Base-by-base conservation (phyloP, 2,888 invertebrate species). In the Amblyjoppa proteus region DNA sequence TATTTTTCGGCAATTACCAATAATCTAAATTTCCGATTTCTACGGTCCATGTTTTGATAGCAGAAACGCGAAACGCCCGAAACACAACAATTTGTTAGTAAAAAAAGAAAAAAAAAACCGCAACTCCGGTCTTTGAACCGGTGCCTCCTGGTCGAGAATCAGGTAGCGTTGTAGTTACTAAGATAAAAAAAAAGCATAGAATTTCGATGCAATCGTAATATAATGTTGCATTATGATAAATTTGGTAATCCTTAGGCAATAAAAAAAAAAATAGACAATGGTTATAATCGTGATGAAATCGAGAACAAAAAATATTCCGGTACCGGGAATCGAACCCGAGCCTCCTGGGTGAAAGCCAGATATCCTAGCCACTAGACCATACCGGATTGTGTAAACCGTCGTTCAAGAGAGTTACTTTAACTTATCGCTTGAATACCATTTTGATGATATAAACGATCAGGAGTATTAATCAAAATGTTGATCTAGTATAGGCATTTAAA, bases 141-240 rank as follows among this genome's bases (percentile, higher is more conserved):
- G 95, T 95, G 95, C 95, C 95, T 95, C 95, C 95, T 95, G 95
- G 95, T 95, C 95, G 95, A 95, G 94, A 95, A 95, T 95, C 95
- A 95, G 95, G 94, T 95, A 95, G 95, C 95, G 95, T 95, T 95
- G 94, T 9, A 9, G 2, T 95, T 95, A 95, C 95, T 95, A 95
- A 95, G 3, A 13, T 45, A 2, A 41, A 45, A 45, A 45, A 45
- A 45, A 58, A 95, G 95, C 95, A 95, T 95, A 95, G 94, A 58
- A 58, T 25, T 58, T 58, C 25, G 3, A 25, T 28, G 3, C 58
- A 28, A 3, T 58, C 58, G 13, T 58, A 9, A 56, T 9, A n/a
- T 11, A 25, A 25, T 25, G 25, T 58, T 28, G 25, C 58, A 28
- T 58, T 11, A 11, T 4, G 2, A 25, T 38, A 58, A 58, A 28